phyloP scores from a whole-genome alignment of 2,888 invertebrate species.

The Ectemnius continuus region DNA sequence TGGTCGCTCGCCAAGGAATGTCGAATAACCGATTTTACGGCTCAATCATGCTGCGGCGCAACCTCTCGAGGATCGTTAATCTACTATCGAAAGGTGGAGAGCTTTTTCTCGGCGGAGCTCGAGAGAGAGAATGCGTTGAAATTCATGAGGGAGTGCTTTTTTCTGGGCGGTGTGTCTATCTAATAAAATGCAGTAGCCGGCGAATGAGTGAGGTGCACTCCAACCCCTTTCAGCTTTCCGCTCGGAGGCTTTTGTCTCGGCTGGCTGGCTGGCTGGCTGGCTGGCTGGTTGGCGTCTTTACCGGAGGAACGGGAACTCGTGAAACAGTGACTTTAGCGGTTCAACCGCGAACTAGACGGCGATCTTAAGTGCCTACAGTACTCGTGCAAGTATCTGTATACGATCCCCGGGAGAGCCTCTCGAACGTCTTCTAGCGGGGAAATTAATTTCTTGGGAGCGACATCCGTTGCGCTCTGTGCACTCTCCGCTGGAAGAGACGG shows the following conservation, averaged over 20 bases:
- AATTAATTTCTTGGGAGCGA: constrained; percentile 61
- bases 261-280: constrained; percentile 1
- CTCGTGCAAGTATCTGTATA: constrained; percentile 51
- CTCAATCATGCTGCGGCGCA: too few species aligned
- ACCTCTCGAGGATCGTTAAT: too few species aligned
- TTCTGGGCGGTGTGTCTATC: not conserved
- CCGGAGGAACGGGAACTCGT: constrained; percentile 25
- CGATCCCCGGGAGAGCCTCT: constrained; percentile 54
- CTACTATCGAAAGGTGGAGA: not conserved
- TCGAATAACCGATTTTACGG: too few species aligned
- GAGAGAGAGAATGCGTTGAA: too few species aligned
- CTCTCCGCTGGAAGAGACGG: too few species aligned
- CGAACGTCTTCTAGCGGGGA: constrained; percentile 54
- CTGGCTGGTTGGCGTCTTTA: not conserved
- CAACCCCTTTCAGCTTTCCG: constrained; percentile 20
- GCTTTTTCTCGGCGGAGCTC: not conserved
- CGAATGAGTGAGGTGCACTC: constrained; percentile 37
- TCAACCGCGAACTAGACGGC: constrained; percentile 57
- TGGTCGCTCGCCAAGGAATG: too few species aligned
- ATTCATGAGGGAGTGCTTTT: not conserved
- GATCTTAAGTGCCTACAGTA: constrained; percentile 58
- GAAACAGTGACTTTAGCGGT: constrained; percentile 62
- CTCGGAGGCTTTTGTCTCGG: constrained; percentile 25
- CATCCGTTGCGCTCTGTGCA: constrained; percentile 34
- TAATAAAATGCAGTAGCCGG: constrained; percentile 3